Percentiles rank a stretch among this genome's conserved stretches.
phyloP scores from a whole-genome alignment of 2,113 vertebrate genomes.

The Nycticorax nycticorax region DNA sequence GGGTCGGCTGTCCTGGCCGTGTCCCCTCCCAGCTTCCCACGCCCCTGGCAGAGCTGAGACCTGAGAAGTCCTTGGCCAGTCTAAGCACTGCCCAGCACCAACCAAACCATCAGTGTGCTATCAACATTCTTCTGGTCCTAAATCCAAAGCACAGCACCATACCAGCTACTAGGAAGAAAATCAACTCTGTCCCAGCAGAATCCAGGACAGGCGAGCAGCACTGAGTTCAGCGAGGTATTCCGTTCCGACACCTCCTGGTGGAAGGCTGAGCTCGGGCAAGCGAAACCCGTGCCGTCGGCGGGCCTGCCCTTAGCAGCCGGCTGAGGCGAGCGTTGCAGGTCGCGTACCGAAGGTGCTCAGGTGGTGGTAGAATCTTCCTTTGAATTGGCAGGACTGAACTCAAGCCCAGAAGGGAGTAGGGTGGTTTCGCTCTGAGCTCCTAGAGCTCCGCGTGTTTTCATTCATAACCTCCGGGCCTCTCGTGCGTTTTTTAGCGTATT shows the following conservation, averaged over 20 bases:
- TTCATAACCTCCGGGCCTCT: background rate
- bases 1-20: too few relatives aligned
- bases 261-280: background rate
- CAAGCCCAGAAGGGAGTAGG: background rate
- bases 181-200: too few relatives aligned
- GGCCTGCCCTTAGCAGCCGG: background rate
- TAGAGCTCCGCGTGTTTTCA: background rate
- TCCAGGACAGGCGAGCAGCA: background rate
- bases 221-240: background rate
- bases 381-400: background rate
- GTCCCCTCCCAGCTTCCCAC: too few relatives aligned
- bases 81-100: too few relatives aligned
- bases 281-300: fast-evolving
- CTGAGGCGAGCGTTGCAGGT: background rate
- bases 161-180: too few relatives aligned
- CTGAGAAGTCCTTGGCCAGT: too few relatives aligned
- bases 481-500: background rate
- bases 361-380: background rate
- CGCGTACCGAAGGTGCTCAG: background rate
- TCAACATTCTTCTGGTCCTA: too few relatives aligned
- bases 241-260: background rate
- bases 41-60: too few relatives aligned
- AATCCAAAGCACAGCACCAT: too few relatives aligned
- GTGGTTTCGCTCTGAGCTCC: background rate
- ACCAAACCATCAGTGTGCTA: too few relatives aligned